phyloP scores from a whole-genome alignment of 2,797 vertebrate species.

The Takifugu rubripes region DNA sequence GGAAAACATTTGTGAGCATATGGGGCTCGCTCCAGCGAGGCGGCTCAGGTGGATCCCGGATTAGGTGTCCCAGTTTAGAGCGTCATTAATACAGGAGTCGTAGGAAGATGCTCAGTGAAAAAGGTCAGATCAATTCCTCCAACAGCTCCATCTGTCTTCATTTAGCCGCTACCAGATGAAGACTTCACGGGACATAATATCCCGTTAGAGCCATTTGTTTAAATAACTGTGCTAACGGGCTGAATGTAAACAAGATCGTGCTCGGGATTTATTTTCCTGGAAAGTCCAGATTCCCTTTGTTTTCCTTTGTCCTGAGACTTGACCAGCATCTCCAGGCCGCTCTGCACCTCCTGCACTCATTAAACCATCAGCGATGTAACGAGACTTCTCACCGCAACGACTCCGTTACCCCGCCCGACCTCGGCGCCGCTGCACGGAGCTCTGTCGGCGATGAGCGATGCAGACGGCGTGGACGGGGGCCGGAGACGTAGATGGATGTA shows the following conservation, averaged over 20 bases:
- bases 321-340: conserved; percentile 50
- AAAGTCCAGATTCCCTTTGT: conserved; percentile 62
- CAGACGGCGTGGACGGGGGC: too few species aligned
- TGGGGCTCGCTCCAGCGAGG: too few species aligned
- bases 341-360: conserved; percentile 67
- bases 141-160: conserved; percentile 63
- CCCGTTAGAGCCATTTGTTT: conserved; percentile 48
- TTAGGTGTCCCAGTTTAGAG: conserved; percentile 1
- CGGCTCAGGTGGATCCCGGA: neutral
- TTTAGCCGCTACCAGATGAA: conserved; percentile 49
- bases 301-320: conserved; percentile 61
- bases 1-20: too few species aligned
- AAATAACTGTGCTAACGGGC: conserved; percentile 59
- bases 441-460: conserved; percentile 24
- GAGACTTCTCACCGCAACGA: conserved; percentile 70
- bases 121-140: conserved; percentile 77
- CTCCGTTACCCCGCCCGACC: conserved; percentile 11
- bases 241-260: conserved; percentile 54
- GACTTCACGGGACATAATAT: conserved; percentile 30
- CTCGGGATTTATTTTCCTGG: conserved; percentile 57
- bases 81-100: conserved; percentile 66
- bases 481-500: conserved; percentile 40
- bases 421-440: conserved; percentile 56
- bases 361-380: conserved; percentile 77
- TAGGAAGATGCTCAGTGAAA: conserved; percentile 70